Base-by-base conservation (phyloP, 2,888 invertebrate genomes). In the Scaptodrosophila latifasciaeformis region DNA sequence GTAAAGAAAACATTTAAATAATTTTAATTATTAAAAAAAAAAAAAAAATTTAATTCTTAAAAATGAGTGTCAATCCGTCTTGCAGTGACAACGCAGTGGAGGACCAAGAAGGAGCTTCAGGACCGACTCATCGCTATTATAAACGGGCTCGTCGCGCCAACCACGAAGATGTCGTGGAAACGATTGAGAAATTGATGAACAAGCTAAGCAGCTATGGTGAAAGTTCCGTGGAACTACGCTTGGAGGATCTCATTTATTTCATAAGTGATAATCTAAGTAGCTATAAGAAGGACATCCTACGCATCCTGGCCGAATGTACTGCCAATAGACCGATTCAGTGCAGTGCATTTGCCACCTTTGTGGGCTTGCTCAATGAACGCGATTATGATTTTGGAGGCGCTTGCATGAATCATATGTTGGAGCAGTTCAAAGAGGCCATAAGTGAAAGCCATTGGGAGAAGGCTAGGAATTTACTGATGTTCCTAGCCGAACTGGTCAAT, bases 301-400 rank as follows among this genome's bases (percentile, higher is more conserved):
- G 94, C 50, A 96, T 97, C 59, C 88, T 99, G 1, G 93, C 94
- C 1, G 95, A 96, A 78, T 98, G 97, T 87, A 96, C 97, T 12
- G 92, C 94, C 47, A 92, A 92, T 69, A 93, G 96, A 92, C 98
- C 99, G 0, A 97, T 98, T 84, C 98, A 98, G 87, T 93, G 97
- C 81, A 96, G 97, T 0, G 96, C 98, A 50, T 99, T 99, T 82
- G 96, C 99, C 0, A 99, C 99, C 0, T 88, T 99, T 9, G 96
- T 98, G 48, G 99, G 99, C 9, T 88, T 99, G 29, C 87, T 99
- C 10, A 99, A 99, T 87, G 96, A 96, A 0, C 96, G 96, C 84
- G 97, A 97, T 84, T 98, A 96, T 83, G 96, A 96, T 85, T 99
- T 99, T 86, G 99, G 98, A 19, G 97, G 97, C 45, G 98, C 99